Evolutionary conservation across 2,113 vertebrate species (phyloP), one percentile per base, ranked within the genome.

Genomic region (Egretta garzetta): DNA sequence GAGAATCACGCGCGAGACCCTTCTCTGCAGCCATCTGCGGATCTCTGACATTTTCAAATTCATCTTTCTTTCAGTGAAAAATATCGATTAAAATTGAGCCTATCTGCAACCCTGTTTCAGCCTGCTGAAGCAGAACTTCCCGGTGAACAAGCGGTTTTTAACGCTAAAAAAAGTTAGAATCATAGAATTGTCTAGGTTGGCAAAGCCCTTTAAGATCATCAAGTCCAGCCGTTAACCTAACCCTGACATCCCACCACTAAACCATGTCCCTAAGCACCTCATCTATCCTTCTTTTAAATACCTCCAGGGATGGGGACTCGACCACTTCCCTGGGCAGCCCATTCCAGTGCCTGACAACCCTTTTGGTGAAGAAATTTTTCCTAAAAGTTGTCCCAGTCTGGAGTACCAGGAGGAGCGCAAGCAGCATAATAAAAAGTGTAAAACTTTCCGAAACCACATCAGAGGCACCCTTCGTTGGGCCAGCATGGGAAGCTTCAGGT

Each of bases 401-500:
- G 43, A 77, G 55, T 4, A 60, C 7, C 79, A 47, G 33, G 63
- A 4, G 13, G 53, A 90, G 77, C 26, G 41, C 32, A 11, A 64
- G 19, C 1, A 0, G 4, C 15, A 6, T 1, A 58, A 58, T 3
- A 67, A 88, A 49, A 43, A 7, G 35, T 6, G 52, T 10, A n/a
- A 50, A 83, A 64, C 68, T 23, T 64, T 2, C 68, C 77, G 22
- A 52, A 68, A 62, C 3, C 32, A 1, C 7, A 2, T 13, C 53
- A 2, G 52, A 86, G 68, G 2, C 16, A 1, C 19, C 33, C 52
- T 7, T 2, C 17, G 12, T 6, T 20, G 15, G 14, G 73, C 28
- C 47, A 35, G 24, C 35, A 2, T 0, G 7, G 0, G 16, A 59
- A 12, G 24, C 16, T 43, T 11, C 26, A 12, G 32, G 7, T 63